Base-by-base conservation (phyloP, 2,797 vertebrate species). In the Sciaenops ocellatus region DNA sequence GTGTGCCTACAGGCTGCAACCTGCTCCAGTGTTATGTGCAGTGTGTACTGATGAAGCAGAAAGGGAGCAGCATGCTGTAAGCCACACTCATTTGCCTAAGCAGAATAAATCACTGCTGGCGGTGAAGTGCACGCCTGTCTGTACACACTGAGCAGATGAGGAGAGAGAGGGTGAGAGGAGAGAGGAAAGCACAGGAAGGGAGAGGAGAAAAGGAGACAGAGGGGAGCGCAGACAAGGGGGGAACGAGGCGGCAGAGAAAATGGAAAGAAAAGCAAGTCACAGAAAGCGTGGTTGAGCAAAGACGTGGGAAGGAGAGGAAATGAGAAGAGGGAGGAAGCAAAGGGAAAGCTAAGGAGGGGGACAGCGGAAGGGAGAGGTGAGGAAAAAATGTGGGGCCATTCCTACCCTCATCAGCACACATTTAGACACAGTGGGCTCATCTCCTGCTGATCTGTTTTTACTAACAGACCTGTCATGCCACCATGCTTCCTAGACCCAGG, bases 41-140 rank as follows among this genome's bases (percentile, higher is more conserved):
- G 83, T 92, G 92, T 93, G 91, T 92, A 92, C 91, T 93, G 91
- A 94, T 94, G 89, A 93, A 91, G 89, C 89, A 92, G 89, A 93
- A 92, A 90, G 82, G 84, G 80, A 90, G 88, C 91, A 89, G 89
- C 87, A 80, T 86, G 90, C 89, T 92, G 88, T 89, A 91, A 92
- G 87, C 88, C 86, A 93, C 84, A 83, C 87, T 93, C 85, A 91
- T 93, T 94, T 93, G 89, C 93, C 86, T 93, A 94, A 92, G 90
- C 89, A 92, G 89, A 93, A 91, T 93, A 93, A 94, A 94, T 93
- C 90, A 92, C 86, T 89, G 83, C 90, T 93, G 90, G 90, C 91
- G 89, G 86, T 86, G 89, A 90, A 89, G 90, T 89, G 89, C 84
- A 89, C 17, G 86, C 73, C 83, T 85, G 85, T 90, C 89, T 90